Evolutionary conservation across 1,140 invertebrate genomes (phyloP), one percentile per base, ranked within the genome.

Genomic region (Ceratina australensis): DNA sequence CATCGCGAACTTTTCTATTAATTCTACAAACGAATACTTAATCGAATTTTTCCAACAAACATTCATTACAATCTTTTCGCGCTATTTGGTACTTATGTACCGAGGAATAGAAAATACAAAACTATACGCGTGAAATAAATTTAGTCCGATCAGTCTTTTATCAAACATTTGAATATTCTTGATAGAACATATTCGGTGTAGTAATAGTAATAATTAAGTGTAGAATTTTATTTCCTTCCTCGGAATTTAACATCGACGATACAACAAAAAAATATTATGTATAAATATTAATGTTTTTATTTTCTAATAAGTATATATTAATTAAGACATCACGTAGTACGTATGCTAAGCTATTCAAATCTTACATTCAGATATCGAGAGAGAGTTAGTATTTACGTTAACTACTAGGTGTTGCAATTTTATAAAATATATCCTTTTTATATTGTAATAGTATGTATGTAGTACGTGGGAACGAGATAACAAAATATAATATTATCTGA

Each of bases 161-260:
- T 65, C 71, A 57, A 78, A 78, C 67, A 72, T 26, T 50, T 78
- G 76, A 78, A 65, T 15, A 49, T 22, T 56, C 47, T 28, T 56
- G 20, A n/a, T 47, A 33, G 50, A 0, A 24, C 26, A 71, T 71
- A 77, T 57, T 26, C 42, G 52, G 73, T 76, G 63, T 28, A 65
- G 47, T 24, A 47, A 61, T 50, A 72, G n/a, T 63, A 49, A 49
- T 8, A n/a, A n/a, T n/a, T n/a, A n/a, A n/a, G n/a, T n/a, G n/a
- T n/a, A n/a, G n/a, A n/a, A n/a, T n/a, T n/a, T n/a, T n/a, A n/a
- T n/a, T n/a, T n/a, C n/a, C 10, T 42, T 18, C 20, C 42, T 64
- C 20, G n/a, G 33, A 24, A 78, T 54, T 18, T 72, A 22, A 18
- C 20, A 78, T 16, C 10, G 59, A 13, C 42, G 52, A 77, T n/a